A percentile compares a stretch with the other conserved stretches of the same genome.
Conservation (phyloP, 2,888 invertebrate species). For the Caenorhabditis angaria region DNA sequence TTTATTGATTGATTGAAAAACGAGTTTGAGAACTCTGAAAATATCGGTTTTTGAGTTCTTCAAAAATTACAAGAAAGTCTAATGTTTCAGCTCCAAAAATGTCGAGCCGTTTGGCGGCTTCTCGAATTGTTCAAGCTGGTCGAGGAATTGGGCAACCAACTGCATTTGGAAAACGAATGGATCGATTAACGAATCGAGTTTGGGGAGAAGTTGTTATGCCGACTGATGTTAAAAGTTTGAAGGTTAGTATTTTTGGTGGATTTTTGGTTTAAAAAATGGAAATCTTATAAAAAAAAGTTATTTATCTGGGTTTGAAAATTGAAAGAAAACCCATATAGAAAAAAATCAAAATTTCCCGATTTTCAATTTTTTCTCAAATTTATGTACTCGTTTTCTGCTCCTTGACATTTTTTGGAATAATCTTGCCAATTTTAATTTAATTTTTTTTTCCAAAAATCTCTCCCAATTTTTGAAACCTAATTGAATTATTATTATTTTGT, state of each 20-base stretch:
- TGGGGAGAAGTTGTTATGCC: constrained; percentile 60
- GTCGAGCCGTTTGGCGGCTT: constrained; percentile 50
- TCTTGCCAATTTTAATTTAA: no score
- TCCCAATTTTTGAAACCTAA: no score
- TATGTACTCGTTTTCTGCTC: no score
- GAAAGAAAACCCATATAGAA: no score
- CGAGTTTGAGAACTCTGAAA: background rate
- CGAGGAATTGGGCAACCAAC: constrained; percentile 61
- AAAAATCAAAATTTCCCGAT: no score
- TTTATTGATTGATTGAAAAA: background rate
- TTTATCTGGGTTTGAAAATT: no score
- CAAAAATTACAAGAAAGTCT: background rate
- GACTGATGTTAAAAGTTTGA: constrained; percentile 60
- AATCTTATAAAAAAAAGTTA: no score
- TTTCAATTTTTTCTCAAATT: no score
- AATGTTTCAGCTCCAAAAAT: constrained; percentile 9
- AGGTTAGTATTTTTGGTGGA: constrained; percentile 22
- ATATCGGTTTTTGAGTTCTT: background rate
- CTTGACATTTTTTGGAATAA: no score
- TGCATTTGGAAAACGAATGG: constrained; percentile 68
- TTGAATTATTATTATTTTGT: no score
- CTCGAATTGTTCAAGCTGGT: constrained; percentile 56
- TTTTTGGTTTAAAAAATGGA: background rate
- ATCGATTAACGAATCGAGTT: constrained; percentile 50
- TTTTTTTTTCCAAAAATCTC: no score